Base-by-base conservation (phyloP, 2,888 invertebrate genomes). In the Mythimna impura region DNA sequence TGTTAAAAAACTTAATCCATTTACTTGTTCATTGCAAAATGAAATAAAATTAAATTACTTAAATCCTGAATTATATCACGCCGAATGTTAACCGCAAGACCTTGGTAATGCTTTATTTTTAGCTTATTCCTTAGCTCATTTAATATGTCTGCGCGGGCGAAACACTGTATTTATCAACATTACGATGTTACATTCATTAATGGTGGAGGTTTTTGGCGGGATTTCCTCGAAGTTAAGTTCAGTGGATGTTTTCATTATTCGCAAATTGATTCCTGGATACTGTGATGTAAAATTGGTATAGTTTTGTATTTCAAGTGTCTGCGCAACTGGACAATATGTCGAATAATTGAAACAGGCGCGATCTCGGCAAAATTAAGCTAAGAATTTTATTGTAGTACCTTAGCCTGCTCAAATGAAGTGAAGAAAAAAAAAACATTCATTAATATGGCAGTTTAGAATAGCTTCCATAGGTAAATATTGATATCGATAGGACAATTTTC, bases 61-160 rank as follows among this genome's bases (percentile, higher is more conserved):
- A 75, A 76, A 60, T 36, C 36, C 52, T 54, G 54, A 69, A 76
- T 54, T 54, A 64, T 54, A 69, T 63, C 4, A 60, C n/a, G 76
- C 0, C 12, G 22, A 76, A 61, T 14, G 20, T 58, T 63, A 47
- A 63, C 34, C n/a, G 47, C 25, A n/a, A 54, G 54, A 67, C 77
- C 77, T 78, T 78, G 77, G 50, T 54, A 67, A 64, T 67, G 73
- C 58, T 55, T 73, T 78, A 78, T 67, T 72, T 66, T 78, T 72
- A 66, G 40, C 40, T 52, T 58, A 66, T 71, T 40, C 43, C 58
- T 60, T 2, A 68, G 62, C 25, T 52, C 57, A 62, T 64, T 64
- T 30, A 40, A 34, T 58, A 64, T 36, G 20, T 54, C 22, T 70
- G 73, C 25, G 70, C 63, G 12, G 20, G 5, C 50, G 63, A 70